These are phyloP conservation scores for Phallusia fumigata DNA, from an alignment of 23 tunicate genomes.

Conservation along the genomic window DNA sequence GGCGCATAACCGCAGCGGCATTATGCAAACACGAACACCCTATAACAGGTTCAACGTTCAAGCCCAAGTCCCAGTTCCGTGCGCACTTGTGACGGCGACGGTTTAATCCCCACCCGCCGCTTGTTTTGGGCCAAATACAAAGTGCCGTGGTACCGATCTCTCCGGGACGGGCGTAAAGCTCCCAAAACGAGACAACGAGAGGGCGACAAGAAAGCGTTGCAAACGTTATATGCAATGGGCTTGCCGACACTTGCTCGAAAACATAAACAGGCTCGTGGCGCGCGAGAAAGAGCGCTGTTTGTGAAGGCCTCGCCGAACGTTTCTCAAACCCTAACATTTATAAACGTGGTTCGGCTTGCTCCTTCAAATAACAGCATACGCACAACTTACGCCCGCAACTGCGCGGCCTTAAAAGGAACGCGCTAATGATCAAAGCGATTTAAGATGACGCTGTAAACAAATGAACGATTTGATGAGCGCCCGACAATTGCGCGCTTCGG, in stretches of 20 bases:
- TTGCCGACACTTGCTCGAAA: neutral
- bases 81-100: slow-evolving; percentile 5
- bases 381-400: neutral
- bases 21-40: slow-evolving; percentile 9
- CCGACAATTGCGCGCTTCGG: neutral
- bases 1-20: slow-evolving; percentile 6
- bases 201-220: slow-evolving; percentile 9
- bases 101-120: slow-evolving; percentile 15
- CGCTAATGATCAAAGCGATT: slow-evolving; percentile 1
- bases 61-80: neutral
- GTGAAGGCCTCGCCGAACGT: neutral
- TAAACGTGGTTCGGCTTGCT: no score
- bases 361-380: neutral
- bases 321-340: slow-evolving; percentile 1
- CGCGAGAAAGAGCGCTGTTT: neutral
- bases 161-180: slow-evolving; percentile 11
- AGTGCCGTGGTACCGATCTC: slow-evolving; percentile 14
- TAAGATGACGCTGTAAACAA: slow-evolving; percentile 1
- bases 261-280: neutral
- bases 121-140: slow-evolving; percentile 22
- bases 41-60: slow-evolving; percentile 6
- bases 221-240: neutral
- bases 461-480: neutral
- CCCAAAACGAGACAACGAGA: neutral
- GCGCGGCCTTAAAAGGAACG: slow-evolving; percentile 11